Conservation (phyloP, 2,113 vertebrate genomes). For the Ovibos moschatus region DNA sequence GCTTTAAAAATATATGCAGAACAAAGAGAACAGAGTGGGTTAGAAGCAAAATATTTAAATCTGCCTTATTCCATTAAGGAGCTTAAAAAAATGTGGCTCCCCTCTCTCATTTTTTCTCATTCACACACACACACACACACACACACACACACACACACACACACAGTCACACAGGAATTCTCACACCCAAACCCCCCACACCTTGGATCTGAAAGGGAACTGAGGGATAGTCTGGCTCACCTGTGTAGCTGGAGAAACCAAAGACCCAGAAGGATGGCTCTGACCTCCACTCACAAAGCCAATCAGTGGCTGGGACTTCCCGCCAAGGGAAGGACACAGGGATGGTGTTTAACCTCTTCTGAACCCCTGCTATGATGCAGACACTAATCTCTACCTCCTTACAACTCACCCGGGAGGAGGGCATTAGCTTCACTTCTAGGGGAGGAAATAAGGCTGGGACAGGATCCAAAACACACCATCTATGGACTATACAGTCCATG, state of each 20-base stretch:
- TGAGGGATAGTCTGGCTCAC: background rate
- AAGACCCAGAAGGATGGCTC: background rate
- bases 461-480: fast-evolving
- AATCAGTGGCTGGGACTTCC: background rate
- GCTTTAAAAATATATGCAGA: conserved; percentile 47
- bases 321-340: background rate
- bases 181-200: background rate
- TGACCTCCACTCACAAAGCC: background rate
- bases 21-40: conserved; percentile 19
- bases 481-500: background rate
- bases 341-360: background rate
- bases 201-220: background rate
- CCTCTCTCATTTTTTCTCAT: background rate
- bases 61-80: conserved; percentile 32
- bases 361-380: background rate
- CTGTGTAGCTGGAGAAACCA: background rate
- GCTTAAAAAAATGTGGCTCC: background rate
- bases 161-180: background rate
- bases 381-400: background rate
- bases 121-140: background rate
- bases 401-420: background rate
- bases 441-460: background rate
- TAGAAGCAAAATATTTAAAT: conserved; percentile 63
- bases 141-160: too few relatives aligned
- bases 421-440: background rate